These are phyloP conservation scores for Galagoides demidoff DNA, from an alignment of 2,797 vertebrate species.

Conservation along the genomic window DNA sequence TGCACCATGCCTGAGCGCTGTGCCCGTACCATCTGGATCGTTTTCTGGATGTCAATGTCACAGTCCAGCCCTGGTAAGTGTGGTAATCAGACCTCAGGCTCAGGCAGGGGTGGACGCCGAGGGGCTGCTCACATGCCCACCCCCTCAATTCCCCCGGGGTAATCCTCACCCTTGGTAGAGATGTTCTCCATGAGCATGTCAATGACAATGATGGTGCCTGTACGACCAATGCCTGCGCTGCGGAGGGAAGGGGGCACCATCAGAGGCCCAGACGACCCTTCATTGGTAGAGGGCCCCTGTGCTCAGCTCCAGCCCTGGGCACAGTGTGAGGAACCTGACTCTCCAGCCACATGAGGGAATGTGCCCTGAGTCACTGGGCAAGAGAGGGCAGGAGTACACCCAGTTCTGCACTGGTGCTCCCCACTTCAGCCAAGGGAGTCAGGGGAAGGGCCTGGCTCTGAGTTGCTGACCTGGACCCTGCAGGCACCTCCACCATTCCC, in stretches of 20 bases:
- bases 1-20: constrained; percentile 99
- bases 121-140: accelerated
- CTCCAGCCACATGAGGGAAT: neutral
- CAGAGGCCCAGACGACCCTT: neutral
- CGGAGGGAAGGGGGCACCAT: constrained; percentile 65
- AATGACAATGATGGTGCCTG: constrained; percentile 97
- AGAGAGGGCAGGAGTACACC: too few species aligned
- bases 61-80: constrained; percentile 93
- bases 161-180: constrained; percentile 91
- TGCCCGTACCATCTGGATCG: constrained; percentile 97
- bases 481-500: neutral
- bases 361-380: neutral
- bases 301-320: neutral
- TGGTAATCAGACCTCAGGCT: neutral
- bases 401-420: accelerated
- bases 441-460: too few species aligned
- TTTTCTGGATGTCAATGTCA: constrained; percentile 97
- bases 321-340: neutral
- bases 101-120: accelerated
- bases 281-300: neutral
- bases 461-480: too few species aligned
- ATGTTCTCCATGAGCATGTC: constrained; percentile 97
- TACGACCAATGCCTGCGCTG: constrained; percentile 98
- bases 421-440: neutral
- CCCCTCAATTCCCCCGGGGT: accelerated